These are phyloP conservation scores for Drosophila orosa DNA, from an alignment of 1,140 invertebrate genomes.

Conservation along the genomic window DNA sequence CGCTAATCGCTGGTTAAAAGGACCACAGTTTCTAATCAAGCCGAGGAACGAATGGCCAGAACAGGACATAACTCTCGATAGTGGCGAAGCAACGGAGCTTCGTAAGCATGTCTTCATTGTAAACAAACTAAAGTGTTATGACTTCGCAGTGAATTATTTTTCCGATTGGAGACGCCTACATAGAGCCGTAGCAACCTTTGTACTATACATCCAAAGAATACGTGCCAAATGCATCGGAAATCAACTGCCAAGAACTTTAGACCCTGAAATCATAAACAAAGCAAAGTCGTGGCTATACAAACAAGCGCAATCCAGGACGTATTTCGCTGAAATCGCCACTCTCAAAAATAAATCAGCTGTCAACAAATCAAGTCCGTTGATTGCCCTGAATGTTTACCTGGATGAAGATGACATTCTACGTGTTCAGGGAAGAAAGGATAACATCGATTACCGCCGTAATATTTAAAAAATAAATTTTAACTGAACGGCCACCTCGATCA, in stretches of 20 bases:
- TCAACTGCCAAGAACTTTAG: neutral
- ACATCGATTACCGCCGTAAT: no score
- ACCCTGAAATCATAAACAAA: neutral
- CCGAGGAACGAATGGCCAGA: no score
- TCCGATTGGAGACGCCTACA: no score
- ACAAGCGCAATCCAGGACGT: neutral
- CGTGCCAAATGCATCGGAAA: neutral
- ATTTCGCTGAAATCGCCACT: neutral
- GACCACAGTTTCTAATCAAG: neutral
- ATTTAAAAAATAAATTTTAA: no score
- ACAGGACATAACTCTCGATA: neutral
- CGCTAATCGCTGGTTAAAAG: neutral
- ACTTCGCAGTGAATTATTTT: no score
- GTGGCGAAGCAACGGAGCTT: neutral
- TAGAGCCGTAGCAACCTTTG: neutral
- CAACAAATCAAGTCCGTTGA: neutral
- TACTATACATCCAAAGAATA: neutral
- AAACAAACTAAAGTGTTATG: neutral
- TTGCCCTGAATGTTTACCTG: neutral
- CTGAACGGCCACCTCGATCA: no score
- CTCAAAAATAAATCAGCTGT: neutral
- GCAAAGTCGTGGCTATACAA: neutral
- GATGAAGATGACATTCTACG: neutral
- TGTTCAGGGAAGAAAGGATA: neutral
- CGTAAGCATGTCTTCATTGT: neutral